Base-by-base conservation (phyloP, 2,888 invertebrate genomes). In the Ophonus ardosiacus region DNA sequence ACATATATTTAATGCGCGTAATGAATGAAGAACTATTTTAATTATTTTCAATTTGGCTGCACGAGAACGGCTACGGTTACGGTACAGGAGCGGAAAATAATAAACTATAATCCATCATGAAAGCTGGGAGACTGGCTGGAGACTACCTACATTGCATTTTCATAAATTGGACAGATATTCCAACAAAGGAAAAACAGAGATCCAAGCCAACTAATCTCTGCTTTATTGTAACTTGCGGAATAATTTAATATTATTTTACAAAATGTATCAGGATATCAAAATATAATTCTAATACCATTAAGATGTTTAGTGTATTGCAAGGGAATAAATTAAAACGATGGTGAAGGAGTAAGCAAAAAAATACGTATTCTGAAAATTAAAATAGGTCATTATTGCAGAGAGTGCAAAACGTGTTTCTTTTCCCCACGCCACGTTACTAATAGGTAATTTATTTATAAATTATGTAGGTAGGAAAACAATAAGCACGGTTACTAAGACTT, bases 1-100 rank as follows among this genome's bases (percentile, higher is more conserved):
- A 78, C 78, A 31, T 82, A 56, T 84, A 78, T 84, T 84, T 78
- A 79, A 83, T 83, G 56, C 76, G 21, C 18, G 83, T 83, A 84
- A 84, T 78, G 78, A 57, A 78, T 78, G 17, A 40, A 78, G 40
- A 78, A 78, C 40, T 78, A 78, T 78, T 78, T 78, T 40, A 78
- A 57, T 78, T 78, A 57, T 78, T 78, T 78, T 78, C 24, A 57
- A 31, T 78, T 78, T 78, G 21, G 71, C 71, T 74, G 17, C 15
- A 21, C 8, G 21, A 74, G 43, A 43, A 74, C 40, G 40, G 43
- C 71, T 40, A 24, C 65, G 8, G 17, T 6, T 7, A 63, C 15
- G 24, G 6, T 21, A 63, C 63, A 1, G 7, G 8, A 74, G 71
- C 71, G 43, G 15, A 2, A 17, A 74, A 74, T 74, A 74, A 74